Base-by-base conservation (phyloP, 2,888 invertebrate species). In the Cancer borealis region DNA sequence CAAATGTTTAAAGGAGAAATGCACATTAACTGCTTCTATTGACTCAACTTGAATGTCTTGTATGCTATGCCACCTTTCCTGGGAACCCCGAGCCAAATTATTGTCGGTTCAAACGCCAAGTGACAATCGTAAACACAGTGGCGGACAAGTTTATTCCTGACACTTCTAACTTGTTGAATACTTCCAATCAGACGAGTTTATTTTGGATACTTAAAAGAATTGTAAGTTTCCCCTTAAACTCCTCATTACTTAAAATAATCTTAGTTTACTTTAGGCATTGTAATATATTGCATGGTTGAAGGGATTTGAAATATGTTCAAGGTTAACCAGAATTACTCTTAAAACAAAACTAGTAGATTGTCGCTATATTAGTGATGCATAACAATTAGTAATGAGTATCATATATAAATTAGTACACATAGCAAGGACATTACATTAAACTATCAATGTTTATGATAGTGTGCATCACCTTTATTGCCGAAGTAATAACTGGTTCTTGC, bases 91-190 rank as follows among this genome's bases (percentile, higher is more conserved):
- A 73, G 3, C 26, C 73, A 73, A n/a, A n/a, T 73, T 73, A n/a
- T 73, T 73, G 73, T n/a, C 73, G 10, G 73, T 26, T 1, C 73
- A 8, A n/a, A 73, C 73, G 26, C 73, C 73, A 73, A 73, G 73
- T 73, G 73, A n/a, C 73, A 26, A n/a, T 73, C 73, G 73, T 73
- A 73, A 73, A 73, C 73, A 54, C 54, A 73, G 73, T 26, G 8
- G 1, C 73, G 73, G 73, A 26, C n/a, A 73, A 26, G 21, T 73
- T 73, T n/a, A 73, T 73, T 4, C 8, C 73, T 26, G 73, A 73
- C 73, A 26, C 26, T 10, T 2, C 6, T 10, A 26, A 26, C n/a
- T 73, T 73, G 73, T n/a, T 73, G 73, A 73, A n/a, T 21, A 10
- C 26, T 73, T 73, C 73, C 73, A 26, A 26, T 73, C 73, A 73